Conservation (phyloP, 1,140 invertebrate species). For the Nephotettix cincticeps region DNA sequence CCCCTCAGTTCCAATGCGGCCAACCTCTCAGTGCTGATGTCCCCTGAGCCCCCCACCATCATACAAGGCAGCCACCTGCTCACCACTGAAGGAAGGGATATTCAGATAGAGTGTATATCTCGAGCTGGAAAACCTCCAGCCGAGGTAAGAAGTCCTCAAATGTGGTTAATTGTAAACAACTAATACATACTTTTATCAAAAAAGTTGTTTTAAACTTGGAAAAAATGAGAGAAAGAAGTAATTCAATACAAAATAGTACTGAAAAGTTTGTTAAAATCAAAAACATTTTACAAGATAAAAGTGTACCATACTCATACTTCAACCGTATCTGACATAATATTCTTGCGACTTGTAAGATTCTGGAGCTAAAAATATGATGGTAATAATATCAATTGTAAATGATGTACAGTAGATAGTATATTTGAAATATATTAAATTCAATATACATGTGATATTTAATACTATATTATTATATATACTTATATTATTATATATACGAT, state of each 20-base stretch:
- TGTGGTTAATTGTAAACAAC: slow-evolving; percentile 33
- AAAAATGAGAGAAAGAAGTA: not conserved
- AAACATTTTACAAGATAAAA: not conserved
- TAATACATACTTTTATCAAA: not conserved
- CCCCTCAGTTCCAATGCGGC: slow-evolving; percentile 82
- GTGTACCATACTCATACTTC: not conserved
- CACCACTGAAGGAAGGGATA: slow-evolving; percentile 83
- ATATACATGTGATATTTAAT: too few species aligned
- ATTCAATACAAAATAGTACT: not conserved
- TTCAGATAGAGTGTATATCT: slow-evolving; percentile 87
- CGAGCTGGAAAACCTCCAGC: slow-evolving; percentile 88
- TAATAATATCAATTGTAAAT: too few species aligned
- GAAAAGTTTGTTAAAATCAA: not conserved
- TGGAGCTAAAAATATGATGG: too few species aligned
- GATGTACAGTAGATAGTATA: too few species aligned
- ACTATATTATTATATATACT: too few species aligned
- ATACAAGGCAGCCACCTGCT: slow-evolving; percentile 75
- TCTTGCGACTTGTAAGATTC: too few species aligned
- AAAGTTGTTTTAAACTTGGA: not conserved
- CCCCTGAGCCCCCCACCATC: slow-evolving; percentile 85
- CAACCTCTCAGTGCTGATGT: slow-evolving; percentile 80
- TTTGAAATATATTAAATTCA: too few species aligned
- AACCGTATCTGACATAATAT: not conserved
- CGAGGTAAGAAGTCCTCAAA: too few species aligned
- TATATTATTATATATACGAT: too few species aligned